phyloP scores from a whole-genome alignment of 2,888 invertebrate genomes.

The Apeira syringaria region DNA sequence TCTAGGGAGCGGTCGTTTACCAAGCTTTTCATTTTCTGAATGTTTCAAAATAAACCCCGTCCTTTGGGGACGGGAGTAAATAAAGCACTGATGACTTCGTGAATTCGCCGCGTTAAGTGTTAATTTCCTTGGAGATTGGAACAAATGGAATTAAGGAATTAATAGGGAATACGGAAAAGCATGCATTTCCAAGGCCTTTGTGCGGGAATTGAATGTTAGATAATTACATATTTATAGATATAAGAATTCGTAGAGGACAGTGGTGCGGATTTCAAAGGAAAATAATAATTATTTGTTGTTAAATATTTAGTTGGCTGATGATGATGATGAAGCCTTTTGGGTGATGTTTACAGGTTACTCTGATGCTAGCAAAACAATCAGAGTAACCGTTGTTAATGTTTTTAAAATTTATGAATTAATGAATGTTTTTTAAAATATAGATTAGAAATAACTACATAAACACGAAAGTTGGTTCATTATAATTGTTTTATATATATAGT shows the following conservation, averaged over 20 bases:
- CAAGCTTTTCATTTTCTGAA: slow-evolving; percentile 48
- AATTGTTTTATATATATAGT: no score
- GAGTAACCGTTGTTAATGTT: no score
- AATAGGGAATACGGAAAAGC: slow-evolving; percentile 34
- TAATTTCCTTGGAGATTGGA: slow-evolving; percentile 58
- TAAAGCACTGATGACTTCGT: slow-evolving; percentile 52
- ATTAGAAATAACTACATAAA: no score
- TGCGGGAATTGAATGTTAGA: slow-evolving; percentile 2
- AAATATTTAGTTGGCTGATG: no score
- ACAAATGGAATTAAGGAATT: slow-evolving; percentile 41
- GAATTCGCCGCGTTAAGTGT: slow-evolving; percentile 52
- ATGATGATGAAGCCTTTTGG: no score
- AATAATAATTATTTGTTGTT: no score
- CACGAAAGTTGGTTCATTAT: no score
- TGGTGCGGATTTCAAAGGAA: no score
- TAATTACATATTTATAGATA: background rate
- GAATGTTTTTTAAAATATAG: no score
- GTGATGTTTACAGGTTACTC: no score
- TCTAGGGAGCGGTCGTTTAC: slow-evolving; percentile 17
- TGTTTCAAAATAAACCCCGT: slow-evolving; percentile 47
- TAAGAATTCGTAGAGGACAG: background rate
- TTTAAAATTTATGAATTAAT: no score
- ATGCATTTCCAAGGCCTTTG: slow-evolving; percentile 20
- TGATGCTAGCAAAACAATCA: no score
- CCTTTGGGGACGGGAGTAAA: slow-evolving; percentile 46